phyloP scores from a whole-genome alignment of 2,888 invertebrate genomes.

The Sarcophaga subvicina region DNA sequence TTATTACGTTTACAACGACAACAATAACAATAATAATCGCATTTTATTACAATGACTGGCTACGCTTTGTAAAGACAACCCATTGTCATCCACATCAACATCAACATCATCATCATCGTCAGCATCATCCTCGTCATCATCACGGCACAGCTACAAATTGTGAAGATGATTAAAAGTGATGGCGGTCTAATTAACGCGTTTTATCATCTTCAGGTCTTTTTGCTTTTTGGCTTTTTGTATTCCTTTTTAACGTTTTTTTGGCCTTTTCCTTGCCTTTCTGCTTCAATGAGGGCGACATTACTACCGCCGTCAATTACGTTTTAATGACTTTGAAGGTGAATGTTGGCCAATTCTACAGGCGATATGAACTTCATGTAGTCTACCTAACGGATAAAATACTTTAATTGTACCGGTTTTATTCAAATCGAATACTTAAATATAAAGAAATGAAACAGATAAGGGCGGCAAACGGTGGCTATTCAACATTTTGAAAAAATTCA shows the following conservation, averaged over 20 bases:
- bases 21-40: conserved; percentile 54
- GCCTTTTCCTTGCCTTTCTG: not conserved
- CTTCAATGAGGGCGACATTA: not conserved
- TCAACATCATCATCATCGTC: not conserved
- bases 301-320: not conserved
- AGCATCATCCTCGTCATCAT: not conserved
- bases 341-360: not conserved
- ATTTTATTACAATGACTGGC: conserved; percentile 53
- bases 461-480: too few species aligned
- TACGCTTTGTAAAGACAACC: not conserved
- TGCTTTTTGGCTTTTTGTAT: conserved; percentile 31
- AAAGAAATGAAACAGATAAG: not conserved
- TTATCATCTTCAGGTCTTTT: conserved; percentile 69
- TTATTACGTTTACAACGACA: conserved; percentile 30
- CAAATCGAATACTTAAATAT: not conserved
- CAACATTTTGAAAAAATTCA: too few species aligned
- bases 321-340: not conserved
- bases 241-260: conserved; percentile 1
- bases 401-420: not conserved
- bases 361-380: not conserved
- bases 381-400: not conserved
- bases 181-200: conserved; percentile 75
- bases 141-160: conserved; percentile 65
- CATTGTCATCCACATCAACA: not conserved
- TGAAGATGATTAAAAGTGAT: conserved; percentile 71